Base-by-base conservation (phyloP, 2,113 vertebrate genomes). In the Thryonomys swinderianus region DNA sequence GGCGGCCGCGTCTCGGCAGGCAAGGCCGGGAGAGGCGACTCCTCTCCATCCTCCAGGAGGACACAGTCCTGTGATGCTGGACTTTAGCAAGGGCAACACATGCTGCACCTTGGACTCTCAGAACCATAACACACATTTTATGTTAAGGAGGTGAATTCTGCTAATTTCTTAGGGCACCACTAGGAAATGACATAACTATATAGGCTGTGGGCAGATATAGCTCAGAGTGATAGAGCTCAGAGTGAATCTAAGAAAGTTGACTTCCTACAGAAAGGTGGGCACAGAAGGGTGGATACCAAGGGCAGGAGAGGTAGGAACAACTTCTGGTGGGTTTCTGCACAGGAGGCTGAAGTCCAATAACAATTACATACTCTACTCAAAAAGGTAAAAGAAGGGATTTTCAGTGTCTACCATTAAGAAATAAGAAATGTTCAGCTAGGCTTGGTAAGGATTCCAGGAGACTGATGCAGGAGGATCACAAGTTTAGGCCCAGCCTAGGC, bases 181-280 rank as follows among this genome's bases (percentile, higher is more conserved):
- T 4, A 90, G 55, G 61, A 84, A 73, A 61, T 9, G 21, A 61
- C 1, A 30, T 8, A 57, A 23, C 32, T 37, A 10, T 51, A 2
- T 20, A 62, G 57, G 5, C 14, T 42, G 25, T 18, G 37, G 55
- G 25, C 7, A 40, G 55, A n/a, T n/a, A n/a, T n/a, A n/a, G 27
- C 23, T 59, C 0, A 4, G 10, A 7, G n/a, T 21, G 40, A 23
- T n/a, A 40, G 55, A n/a, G 27, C 23, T 59, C 0, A 4, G 10
- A 7, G n/a, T 21, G 40, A 23, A 14, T 23, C 55, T 25, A 23
- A 61, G 17, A 59, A 27, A 9, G 3, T 3, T 12, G 30, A 69
- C 42, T 51, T 81, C 48, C 66, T 12, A 81, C 51, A 82, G 34
- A 51, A 34, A 27, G 37, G 18, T 20, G 51, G 30, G 37, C 30